These are phyloP conservation scores for Anadara kagoshimensis DNA, from an alignment of 1,140 invertebrate genomes.

Conservation along the genomic window DNA sequence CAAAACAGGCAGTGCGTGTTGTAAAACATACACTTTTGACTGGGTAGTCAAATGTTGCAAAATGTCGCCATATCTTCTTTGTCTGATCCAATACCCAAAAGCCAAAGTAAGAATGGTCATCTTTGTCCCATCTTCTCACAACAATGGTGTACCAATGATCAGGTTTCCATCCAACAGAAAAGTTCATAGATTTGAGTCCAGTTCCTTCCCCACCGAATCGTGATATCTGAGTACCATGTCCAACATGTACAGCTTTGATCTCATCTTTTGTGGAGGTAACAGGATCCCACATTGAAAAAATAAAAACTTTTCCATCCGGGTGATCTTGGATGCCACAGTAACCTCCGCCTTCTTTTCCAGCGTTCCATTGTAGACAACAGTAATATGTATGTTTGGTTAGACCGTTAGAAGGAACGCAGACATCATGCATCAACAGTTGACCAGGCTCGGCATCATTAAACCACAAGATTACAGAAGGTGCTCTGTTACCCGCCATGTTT, in stretches of 20 bases:
- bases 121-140: conserved; percentile 1
- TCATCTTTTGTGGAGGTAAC: not conserved
- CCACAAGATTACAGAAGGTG: conserved; percentile 8
- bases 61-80: not conserved
- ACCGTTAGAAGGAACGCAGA: not conserved
- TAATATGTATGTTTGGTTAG: conserved; percentile 5
- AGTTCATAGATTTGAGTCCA: conserved; percentile 14
- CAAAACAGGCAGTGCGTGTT: conserved; percentile 4
- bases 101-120: not conserved
- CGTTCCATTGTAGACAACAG: conserved; percentile 12
- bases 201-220: conserved; percentile 11
- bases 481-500: conserved; percentile 16
- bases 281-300: conserved; percentile 8
- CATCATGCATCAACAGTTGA: conserved; percentile 1
- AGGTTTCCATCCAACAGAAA: conserved; percentile 3
- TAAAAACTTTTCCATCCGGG: not conserved
- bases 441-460: not conserved
- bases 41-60: conserved; percentile 5
- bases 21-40: not conserved
- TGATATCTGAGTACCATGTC: not conserved
- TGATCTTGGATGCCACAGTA: conserved; percentile 14
- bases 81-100: conserved; percentile 1
- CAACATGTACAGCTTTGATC: not conserved
- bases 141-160: conserved; percentile 9
- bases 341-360: not conserved